Conservation (phyloP, 2,888 invertebrate genomes). For the Tanaodytes sp. region DNA sequence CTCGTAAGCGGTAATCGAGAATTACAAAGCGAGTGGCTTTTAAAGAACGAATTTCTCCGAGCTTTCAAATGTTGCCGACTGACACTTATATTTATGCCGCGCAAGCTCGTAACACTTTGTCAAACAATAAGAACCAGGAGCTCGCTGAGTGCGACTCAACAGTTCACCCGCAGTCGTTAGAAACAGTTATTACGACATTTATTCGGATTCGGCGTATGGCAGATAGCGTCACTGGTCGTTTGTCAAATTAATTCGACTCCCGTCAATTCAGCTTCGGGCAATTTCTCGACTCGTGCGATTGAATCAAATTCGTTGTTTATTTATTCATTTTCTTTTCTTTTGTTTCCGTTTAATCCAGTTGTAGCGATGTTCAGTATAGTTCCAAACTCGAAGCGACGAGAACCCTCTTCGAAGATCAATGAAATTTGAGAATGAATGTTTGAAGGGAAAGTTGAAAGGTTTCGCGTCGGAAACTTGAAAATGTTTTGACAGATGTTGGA, state of each 20-base stretch:
- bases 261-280: too few relatives aligned
- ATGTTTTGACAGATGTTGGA: not conserved
- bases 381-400: too few relatives aligned
- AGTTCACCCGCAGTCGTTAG: constrained; percentile 9
- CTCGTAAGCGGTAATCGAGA: constrained; percentile 24
- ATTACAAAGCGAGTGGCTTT: constrained; percentile 28
- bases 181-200: not conserved
- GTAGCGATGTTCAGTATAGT: too few relatives aligned
- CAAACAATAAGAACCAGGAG: constrained; percentile 17
- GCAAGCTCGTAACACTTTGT: constrained; percentile 10
- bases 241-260: too few relatives aligned
- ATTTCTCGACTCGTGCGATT: too few relatives aligned
- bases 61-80: constrained; percentile 11
- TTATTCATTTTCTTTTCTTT: too few relatives aligned
- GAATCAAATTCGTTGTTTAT: too few relatives aligned
- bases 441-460: too few relatives aligned
- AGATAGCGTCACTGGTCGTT: too few relatives aligned
- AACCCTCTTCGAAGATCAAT: too few relatives aligned
- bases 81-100: constrained; percentile 28
- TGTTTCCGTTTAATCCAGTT: too few relatives aligned
- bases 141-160: not conserved
- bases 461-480: not conserved
- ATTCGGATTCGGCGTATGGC: not conserved
- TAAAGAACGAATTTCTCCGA: constrained; percentile 18
- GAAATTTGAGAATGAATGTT: too few relatives aligned